phyloP scores from a whole-genome alignment of 2,113 vertebrate genomes.

The Passer montanus region DNA sequence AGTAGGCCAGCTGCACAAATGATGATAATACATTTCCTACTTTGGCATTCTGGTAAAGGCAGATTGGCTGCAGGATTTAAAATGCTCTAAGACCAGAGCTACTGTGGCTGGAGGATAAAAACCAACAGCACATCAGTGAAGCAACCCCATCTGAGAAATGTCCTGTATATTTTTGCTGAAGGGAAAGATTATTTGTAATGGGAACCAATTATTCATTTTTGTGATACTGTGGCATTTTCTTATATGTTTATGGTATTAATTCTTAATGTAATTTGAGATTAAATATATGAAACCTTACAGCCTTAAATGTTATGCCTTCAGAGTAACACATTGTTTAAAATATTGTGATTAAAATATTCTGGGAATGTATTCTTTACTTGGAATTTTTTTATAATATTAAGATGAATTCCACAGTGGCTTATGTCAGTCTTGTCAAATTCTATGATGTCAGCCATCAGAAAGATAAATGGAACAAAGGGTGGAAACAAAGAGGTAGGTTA shows the following conservation, averaged over 20 bases:
- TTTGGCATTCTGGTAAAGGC: neutral
- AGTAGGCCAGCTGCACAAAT: neutral
- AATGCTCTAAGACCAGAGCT: neutral
- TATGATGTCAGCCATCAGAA: slow-evolving; percentile 62
- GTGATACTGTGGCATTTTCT: neutral
- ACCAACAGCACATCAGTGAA: neutral
- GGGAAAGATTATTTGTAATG: neutral
- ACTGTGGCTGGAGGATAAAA: neutral
- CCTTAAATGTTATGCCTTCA: neutral
- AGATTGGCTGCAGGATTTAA: neutral
- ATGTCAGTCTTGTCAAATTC: slow-evolving; percentile 61
- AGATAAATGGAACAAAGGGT: slow-evolving; percentile 56
- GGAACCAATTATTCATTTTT: neutral
- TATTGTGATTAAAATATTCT: slow-evolving; percentile 46
- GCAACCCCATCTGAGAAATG: neutral
- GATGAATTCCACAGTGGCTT: slow-evolving; percentile 39
- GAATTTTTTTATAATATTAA: slow-evolving; percentile 11
- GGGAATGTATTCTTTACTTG: slow-evolving; percentile 13
- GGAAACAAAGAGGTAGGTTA: slow-evolving; percentile 50
- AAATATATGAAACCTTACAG: neutral
- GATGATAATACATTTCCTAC: neutral
- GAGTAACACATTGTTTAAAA: slow-evolving; percentile 22
- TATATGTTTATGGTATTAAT: neutral
- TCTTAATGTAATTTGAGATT: neutral
- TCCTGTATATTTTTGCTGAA: neutral